A percentile compares a stretch with the other conserved stretches of the same genome.
These are phyloP conservation scores for Aleiodes alternator DNA, from an alignment of 2,888 invertebrate species.

Conservation along the genomic window DNA sequence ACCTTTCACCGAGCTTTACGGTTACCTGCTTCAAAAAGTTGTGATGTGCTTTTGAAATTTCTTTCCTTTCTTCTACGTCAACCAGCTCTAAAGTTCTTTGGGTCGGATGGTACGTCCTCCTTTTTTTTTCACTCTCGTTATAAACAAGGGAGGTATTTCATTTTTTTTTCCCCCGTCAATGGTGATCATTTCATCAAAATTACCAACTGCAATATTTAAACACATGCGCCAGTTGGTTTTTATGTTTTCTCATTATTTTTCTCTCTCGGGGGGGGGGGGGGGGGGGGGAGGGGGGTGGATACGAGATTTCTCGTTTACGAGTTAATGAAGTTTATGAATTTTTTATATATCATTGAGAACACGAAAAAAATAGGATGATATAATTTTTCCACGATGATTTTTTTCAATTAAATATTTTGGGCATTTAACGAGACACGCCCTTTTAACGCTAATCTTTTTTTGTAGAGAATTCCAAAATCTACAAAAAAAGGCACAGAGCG, in stretches of 20 bases:
- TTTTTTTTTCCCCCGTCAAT: not conserved
- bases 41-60: constrained; percentile 38
- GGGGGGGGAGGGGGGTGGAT: too few relatives aligned
- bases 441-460: too few relatives aligned
- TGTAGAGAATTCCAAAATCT: too few relatives aligned
- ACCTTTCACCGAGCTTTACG: constrained; percentile 23
- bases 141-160: constrained; percentile 8
- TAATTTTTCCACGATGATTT: too few relatives aligned
- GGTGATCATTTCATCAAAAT: not conserved
- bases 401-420: too few relatives aligned
- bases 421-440: too few relatives aligned
- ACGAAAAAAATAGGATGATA: too few relatives aligned
- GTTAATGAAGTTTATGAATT: too few relatives aligned
- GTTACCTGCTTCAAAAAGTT: constrained; percentile 37
- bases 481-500: too few relatives aligned
- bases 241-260: not conserved
- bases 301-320: too few relatives aligned
- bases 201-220: not conserved
- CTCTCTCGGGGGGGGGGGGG: too few relatives aligned
- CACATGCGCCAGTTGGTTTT: not conserved
- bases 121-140: constrained; percentile 12
- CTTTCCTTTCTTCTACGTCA: constrained; percentile 33
- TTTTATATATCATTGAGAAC: too few relatives aligned
- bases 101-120: not conserved
- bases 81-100: not conserved